Evolutionary conservation across 2,113 vertebrate species (phyloP).

Genomic region (Physeter macrocephalus): DNA sequence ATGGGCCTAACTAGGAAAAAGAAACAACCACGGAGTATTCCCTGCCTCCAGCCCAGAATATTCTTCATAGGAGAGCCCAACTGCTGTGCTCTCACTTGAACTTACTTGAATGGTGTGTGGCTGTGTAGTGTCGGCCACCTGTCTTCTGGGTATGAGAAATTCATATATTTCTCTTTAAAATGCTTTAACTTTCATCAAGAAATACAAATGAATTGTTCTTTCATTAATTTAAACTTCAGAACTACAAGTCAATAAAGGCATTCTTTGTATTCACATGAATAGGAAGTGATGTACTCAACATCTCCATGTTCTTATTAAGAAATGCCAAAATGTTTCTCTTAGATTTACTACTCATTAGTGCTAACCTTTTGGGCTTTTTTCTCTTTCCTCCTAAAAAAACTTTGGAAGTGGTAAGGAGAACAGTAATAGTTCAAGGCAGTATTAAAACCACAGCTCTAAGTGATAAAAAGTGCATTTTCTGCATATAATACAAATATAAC

Average conservation of each 20-base stretch:
- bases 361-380: slow-evolving; percentile 58
- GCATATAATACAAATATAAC: slow-evolving; percentile 85
- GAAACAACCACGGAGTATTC: slow-evolving; percentile 53
- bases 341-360: slow-evolving; percentile 63
- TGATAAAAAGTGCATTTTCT: slow-evolving; percentile 85
- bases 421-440: slow-evolving; percentile 81
- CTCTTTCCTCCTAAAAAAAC: slow-evolving; percentile 71
- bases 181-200: slow-evolving; percentile 49
- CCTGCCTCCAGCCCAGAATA: slow-evolving; percentile 61
- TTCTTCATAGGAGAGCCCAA: slow-evolving; percentile 51
- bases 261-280: slow-evolving; percentile 55
- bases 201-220: slow-evolving; percentile 17
- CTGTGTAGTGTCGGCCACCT: not conserved
- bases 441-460: slow-evolving; percentile 79
- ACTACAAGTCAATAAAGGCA: slow-evolving; percentile 54
- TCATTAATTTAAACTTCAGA: slow-evolving; percentile 59
- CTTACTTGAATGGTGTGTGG: slow-evolving; percentile 29
- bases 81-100: not conserved
- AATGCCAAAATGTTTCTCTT: slow-evolving; percentile 65
- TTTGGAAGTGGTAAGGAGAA: slow-evolving; percentile 80
- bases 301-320: slow-evolving; percentile 50
- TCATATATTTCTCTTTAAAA: slow-evolving; percentile 5
- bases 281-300: slow-evolving; percentile 41
- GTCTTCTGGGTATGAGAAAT: slow-evolving; percentile 43
- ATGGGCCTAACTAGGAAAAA: slow-evolving; percentile 36